These are phyloP conservation scores for Chaunax sp. DNA, from an alignment of 2,797 vertebrate species.

Conservation along the genomic window DNA sequence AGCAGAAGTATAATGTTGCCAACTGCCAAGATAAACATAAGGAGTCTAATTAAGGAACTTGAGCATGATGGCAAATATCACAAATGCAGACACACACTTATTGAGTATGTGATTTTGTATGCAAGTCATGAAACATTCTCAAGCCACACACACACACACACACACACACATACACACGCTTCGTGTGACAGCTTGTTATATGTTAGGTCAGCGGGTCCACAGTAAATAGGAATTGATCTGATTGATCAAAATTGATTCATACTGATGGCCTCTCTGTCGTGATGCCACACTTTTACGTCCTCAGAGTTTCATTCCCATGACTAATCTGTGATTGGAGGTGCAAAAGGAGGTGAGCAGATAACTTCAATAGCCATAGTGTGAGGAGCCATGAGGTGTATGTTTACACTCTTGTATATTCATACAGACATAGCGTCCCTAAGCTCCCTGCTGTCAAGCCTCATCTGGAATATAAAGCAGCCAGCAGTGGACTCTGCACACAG, in stretches of 20 bases:
- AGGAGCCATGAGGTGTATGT: constrained; percentile 44
- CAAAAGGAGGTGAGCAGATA: constrained; percentile 46
- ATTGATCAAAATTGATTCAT: constrained; percentile 59
- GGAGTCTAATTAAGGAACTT: constrained; percentile 50
- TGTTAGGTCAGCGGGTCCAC: constrained; percentile 62
- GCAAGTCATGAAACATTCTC: constrained; percentile 56
- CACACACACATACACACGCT: constrained; percentile 8
- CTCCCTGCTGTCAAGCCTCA: constrained; percentile 41
- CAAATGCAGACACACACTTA: constrained; percentile 30
- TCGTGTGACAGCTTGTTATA: constrained; percentile 70
- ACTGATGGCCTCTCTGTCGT: too few species aligned
- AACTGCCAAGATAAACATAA: constrained; percentile 54
- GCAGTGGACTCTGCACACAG: constrained; percentile 34
- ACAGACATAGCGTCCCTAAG: constrained; percentile 46
- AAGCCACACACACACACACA: constrained; percentile 19
- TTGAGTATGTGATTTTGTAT: constrained; percentile 43
- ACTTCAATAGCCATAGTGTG: constrained; percentile 28
- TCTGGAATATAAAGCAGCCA: constrained; percentile 67
- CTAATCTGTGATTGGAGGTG: constrained; percentile 42
- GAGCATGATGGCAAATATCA: constrained; percentile 53
- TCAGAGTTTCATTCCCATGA: constrained; percentile 62
- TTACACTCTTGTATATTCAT: constrained; percentile 63
- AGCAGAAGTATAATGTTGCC: constrained; percentile 35
- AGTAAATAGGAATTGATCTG: constrained; percentile 68
- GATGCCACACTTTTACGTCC: constrained; percentile 25